Evolutionary conservation across 2,797 vertebrate genomes (phyloP).

Genomic region (Sebastes taczanowskii): DNA sequence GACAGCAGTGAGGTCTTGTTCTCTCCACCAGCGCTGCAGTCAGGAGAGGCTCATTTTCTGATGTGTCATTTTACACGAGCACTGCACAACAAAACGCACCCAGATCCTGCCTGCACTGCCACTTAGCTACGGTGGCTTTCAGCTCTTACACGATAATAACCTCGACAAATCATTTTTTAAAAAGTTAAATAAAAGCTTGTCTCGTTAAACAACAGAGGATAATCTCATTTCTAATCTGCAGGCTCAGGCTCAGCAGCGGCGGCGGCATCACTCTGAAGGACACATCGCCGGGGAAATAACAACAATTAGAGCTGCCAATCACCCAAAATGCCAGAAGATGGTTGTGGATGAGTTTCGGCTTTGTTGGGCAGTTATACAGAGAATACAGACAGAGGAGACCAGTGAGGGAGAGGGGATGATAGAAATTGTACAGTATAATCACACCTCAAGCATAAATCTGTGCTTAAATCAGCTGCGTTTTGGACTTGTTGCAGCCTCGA

Average conservation of each 20-base stretch:
- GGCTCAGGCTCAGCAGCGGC: constrained; percentile 8
- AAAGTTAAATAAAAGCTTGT: constrained; percentile 43
- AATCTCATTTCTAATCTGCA: constrained; percentile 49
- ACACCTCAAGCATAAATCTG: constrained; percentile 25
- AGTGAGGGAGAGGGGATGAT: constrained; percentile 14
- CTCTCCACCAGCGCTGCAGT: constrained; percentile 29
- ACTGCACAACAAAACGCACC: not conserved
- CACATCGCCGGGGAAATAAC: constrained; percentile 58
- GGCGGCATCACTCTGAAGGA: constrained; percentile 37
- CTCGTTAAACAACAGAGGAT: constrained; percentile 42
- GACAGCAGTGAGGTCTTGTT: constrained; percentile 40
- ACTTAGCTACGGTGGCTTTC: constrained; percentile 1
- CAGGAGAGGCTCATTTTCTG: constrained; percentile 41
- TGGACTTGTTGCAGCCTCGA: not conserved
- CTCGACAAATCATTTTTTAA: constrained; percentile 11
- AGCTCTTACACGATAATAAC: not conserved
- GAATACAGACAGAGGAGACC: constrained; percentile 1
- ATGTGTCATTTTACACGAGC: constrained; percentile 50
- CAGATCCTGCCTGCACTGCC: not conserved
- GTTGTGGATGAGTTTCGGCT: constrained; percentile 47
- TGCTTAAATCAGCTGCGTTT: not conserved
- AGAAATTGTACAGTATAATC: constrained; percentile 12
- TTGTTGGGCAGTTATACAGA: not conserved
- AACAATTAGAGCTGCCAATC: constrained; percentile 79
- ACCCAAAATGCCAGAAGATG: constrained; percentile 63